A percentile compares a stretch with the other conserved stretches of the same genome.
Conservation (phyloP, 2,113 vertebrate species). For the Forbesichthys agassizii region DNA sequence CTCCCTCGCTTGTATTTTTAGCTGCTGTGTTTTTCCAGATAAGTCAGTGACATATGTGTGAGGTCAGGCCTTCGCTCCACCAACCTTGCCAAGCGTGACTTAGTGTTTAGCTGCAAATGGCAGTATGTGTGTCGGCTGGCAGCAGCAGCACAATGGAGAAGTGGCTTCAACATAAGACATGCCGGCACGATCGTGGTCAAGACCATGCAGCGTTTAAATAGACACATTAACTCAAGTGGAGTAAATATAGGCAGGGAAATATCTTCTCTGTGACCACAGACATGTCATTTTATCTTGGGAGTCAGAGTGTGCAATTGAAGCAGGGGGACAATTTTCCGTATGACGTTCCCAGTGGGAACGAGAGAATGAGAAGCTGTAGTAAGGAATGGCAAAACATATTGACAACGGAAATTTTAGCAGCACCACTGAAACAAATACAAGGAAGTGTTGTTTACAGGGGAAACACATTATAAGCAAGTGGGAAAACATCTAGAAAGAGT, state of each 20-base stretch:
- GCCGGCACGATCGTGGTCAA: slow-evolving; percentile 38
- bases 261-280: slow-evolving; percentile 7
- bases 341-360: slow-evolving; percentile 7
- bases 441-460: neutral
- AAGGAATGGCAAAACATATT: neutral
- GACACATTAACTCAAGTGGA: slow-evolving; percentile 6
- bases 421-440: neutral
- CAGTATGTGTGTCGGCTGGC: slow-evolving; percentile 47
- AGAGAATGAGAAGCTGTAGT: neutral
- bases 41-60: slow-evolving; percentile 68
- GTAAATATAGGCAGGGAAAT: slow-evolving; percentile 44
- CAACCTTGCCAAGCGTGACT: slow-evolving; percentile 51
- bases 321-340: neutral
- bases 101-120: slow-evolving; percentile 48
- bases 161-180: slow-evolving; percentile 36
- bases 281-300: slow-evolving; percentile 15
- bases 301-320: slow-evolving; percentile 22
- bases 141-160: slow-evolving; percentile 17
- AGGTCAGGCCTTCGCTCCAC: slow-evolving; percentile 59
- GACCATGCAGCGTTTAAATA: slow-evolving; percentile 33
- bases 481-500: slow-evolving; percentile 2
- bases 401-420: slow-evolving; percentile 4
- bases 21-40: slow-evolving; percentile 69
- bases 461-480: slow-evolving; percentile 1
- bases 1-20: slow-evolving; percentile 53